phyloP scores from a whole-genome alignment of 2,888 invertebrate genomes.

The Incurvaria masculella region DNA sequence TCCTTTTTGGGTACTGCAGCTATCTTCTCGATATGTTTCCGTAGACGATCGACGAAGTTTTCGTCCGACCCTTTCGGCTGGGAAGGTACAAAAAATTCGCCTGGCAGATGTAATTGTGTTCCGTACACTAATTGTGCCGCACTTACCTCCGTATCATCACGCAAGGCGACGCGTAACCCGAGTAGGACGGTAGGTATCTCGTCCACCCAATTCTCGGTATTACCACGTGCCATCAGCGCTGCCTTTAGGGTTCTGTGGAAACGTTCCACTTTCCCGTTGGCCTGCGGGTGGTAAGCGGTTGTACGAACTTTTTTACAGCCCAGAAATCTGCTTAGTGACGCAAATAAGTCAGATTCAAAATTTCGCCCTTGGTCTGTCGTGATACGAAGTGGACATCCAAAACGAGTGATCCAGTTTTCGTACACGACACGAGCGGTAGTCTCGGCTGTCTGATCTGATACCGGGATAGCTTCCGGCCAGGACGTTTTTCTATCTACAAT shows the following conservation, averaged over 20 bases:
- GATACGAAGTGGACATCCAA: slow-evolving; percentile 15
- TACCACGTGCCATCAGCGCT: slow-evolving; percentile 7
- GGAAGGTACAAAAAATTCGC: slow-evolving; percentile 12
- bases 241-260: slow-evolving; percentile 13
- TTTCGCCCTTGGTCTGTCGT: slow-evolving; percentile 15
- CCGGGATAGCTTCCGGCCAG: too few relatives aligned
- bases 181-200: slow-evolving; percentile 23
- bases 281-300: slow-evolving; percentile 15
- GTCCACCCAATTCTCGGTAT: slow-evolving; percentile 15
- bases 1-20: background rate
- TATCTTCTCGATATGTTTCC: too few relatives aligned
- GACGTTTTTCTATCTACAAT: slow-evolving; percentile 17
- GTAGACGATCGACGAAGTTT: too few relatives aligned
- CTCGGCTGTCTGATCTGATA: too few relatives aligned
- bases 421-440: too few relatives aligned
- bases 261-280: slow-evolving; percentile 15
- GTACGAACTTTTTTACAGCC: slow-evolving; percentile 12
- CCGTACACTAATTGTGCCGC: slow-evolving; percentile 14
- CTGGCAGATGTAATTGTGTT: slow-evolving; percentile 12
- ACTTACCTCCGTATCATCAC: slow-evolving; percentile 9
- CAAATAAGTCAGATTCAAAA: slow-evolving; percentile 14
- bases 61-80: background rate
- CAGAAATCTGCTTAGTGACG: slow-evolving; percentile 7
- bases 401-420: slow-evolving; percentile 17
- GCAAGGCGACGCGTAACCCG: slow-evolving; percentile 12